Conservation (phyloP, 2,888 invertebrate genomes). For the Pachliopta kotzebuea region DNA sequence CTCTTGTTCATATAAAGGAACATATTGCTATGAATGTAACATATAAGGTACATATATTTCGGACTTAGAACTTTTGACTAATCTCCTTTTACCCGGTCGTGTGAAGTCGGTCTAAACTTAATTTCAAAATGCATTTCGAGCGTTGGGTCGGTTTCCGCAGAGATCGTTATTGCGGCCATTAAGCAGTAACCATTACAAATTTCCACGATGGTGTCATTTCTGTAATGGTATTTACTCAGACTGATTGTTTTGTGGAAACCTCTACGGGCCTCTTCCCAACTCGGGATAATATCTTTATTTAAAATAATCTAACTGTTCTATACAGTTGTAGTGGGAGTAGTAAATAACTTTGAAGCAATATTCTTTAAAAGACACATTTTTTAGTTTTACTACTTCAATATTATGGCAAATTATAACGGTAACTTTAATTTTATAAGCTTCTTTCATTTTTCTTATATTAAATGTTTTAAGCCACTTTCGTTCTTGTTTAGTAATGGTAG, state of each 20-base stretch:
- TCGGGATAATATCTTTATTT: background rate
- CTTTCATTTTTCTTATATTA: no score
- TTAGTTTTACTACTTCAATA: no score
- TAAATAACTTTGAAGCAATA: no score
- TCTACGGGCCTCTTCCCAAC: background rate
- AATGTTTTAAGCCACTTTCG: no score
- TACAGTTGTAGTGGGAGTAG: no score
- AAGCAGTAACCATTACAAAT: constrained; percentile 25
- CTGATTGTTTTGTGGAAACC: constrained; percentile 22
- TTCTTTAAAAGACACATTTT: no score
- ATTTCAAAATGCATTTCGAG: constrained; percentile 26
- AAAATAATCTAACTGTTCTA: background rate
- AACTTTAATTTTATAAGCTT: no score
- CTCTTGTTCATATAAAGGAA: background rate
- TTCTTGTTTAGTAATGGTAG: no score
- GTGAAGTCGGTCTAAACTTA: constrained; percentile 20
- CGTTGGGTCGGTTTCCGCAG: constrained; percentile 8
- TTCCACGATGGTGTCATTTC: constrained; percentile 22
- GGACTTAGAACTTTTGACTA: background rate
- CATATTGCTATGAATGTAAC: background rate
- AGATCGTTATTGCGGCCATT: constrained; percentile 28
- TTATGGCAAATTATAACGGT: no score
- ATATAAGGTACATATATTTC: background rate
- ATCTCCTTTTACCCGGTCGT: background rate
- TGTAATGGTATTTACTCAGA: constrained; percentile 25